Conservation (phyloP, 2,113 vertebrate genomes). For the Pteruthius melanotis region DNA sequence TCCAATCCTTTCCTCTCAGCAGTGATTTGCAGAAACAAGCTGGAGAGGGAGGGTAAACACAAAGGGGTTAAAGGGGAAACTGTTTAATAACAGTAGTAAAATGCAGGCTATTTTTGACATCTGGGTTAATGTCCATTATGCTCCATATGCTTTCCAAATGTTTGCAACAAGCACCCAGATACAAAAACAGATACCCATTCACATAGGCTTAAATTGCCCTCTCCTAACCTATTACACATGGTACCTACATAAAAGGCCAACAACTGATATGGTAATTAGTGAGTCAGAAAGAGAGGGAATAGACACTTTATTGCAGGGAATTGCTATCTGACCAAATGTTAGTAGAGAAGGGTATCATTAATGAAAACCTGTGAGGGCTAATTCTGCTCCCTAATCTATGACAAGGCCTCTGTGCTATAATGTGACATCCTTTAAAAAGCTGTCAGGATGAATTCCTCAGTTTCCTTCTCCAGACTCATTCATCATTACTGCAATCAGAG, state of each 20-base stretch:
- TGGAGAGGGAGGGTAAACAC: conserved; percentile 76
- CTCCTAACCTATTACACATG: conserved; percentile 68
- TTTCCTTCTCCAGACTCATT: conserved; percentile 66
- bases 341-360: conserved; percentile 42
- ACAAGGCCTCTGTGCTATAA: conserved; percentile 58
- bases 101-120: conserved; percentile 82
- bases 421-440: conserved; percentile 67
- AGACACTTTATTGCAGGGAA: conserved; percentile 45
- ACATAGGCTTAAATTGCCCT: conserved; percentile 60
- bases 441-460: conserved; percentile 49
- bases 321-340: conserved; percentile 45
- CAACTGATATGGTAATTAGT: conserved; percentile 73
- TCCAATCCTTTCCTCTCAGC: conserved; percentile 62
- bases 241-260: conserved; percentile 67
- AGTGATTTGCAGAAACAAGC: conserved; percentile 77
- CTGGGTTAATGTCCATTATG: conserved; percentile 79
- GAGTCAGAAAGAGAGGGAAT: conserved; percentile 34
- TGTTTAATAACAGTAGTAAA: conserved; percentile 86
- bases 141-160: conserved; percentile 87
- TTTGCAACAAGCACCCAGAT: conserved; percentile 74
- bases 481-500: conserved; percentile 71
- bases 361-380: conserved; percentile 49
- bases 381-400: conserved; percentile 18
- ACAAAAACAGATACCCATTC: conserved; percentile 80
- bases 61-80: conserved; percentile 80